Evolutionary conservation across 2,797 vertebrate species (phyloP), one percentile per base, ranked within the genome.

Genomic region (Gymnoscopelus braueri): DNA sequence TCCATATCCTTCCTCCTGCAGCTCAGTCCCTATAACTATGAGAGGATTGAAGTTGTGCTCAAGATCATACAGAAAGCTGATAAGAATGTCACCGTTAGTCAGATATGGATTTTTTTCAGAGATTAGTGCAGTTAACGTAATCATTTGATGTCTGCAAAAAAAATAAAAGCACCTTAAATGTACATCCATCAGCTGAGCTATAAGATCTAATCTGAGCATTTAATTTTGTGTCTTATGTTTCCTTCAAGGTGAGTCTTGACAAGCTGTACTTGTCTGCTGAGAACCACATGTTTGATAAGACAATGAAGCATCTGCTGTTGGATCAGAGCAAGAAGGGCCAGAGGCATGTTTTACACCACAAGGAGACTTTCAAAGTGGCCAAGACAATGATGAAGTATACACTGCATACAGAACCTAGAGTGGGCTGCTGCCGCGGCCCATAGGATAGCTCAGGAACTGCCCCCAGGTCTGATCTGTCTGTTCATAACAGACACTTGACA

Each of bases 341-440:
- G 0, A 75, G 77, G 7, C 86, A 90, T 35, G 35, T 35, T 0
- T 32, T 87, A 12, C 72, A 92, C 52, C 93, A 84, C 66, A 96
- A 94, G 73, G 95, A 96, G 75, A 89, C 89, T 1, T 80, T 90
- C 1, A 91, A 87, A 65, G 93, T 95, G 2, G 91, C 95, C 0
- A 91, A 94, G 75, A 93, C 88, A 1, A 94, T 99, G 63, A 96
- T 96, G 84, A 95, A 92, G 4, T 96, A 96, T 75, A 82, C 82
- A 95, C 32, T 94, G 95, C 48, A 97, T 99, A 55, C 88, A 95
- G 67, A 97, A 95, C 69, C 93, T 92, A 0, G 96, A 99, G 85
- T 98, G 95, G 95, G 96, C 97, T 0, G 94, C 94, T 1, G 97
- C 97, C 59, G 96, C 96, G 0, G 95, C 96, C 55, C 93, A 96